Base-by-base conservation (phyloP, 2,797 vertebrate species). In the Mallotus villosus region DNA sequence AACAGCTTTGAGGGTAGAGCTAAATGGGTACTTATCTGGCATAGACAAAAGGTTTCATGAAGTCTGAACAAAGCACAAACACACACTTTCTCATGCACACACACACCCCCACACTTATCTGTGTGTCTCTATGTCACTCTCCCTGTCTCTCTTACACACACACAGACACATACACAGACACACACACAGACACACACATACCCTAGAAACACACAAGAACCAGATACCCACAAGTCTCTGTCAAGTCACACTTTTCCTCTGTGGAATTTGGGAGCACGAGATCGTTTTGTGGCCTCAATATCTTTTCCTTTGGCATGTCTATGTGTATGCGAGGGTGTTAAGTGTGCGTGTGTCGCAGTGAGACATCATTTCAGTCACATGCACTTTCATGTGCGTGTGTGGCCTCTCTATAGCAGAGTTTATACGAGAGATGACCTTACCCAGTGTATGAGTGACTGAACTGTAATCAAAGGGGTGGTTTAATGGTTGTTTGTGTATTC, bases 401-500 rank as follows among this genome's bases (percentile, higher is more conserved):
- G 27, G 58, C 58, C 24, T 25, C 58, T 58, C 53, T 63, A 55
- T 19, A 67, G 21, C 16, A 19, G 16, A 21, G n/a, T 51, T 60
- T 60, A 12, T 24, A 60, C 14, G 24, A 12, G 58, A 60, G 9
- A 60, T 25, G 58, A 60, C 22, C 24, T 60, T 12, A 14, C 21
- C 22, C 24, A 60, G 66, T 14, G 34, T 65, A 65, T 63, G 22
- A 41, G 60, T 37, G 29, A 60, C 24, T 62, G 51, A 49, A 65
- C 19, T 49, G 41, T 69, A 65, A 32, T 79, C 51, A 75, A 59
- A 58, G 29, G 41, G 61, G 27, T 68, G 73, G 76, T 75, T 60
- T 71, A 68, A 75, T 76, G 51, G 72, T 46, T 77, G 77, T 74
- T 81, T 81, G 49, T 71, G 64, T 73, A 41, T 77, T 37, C 57